Evolutionary conservation across 2,797 vertebrate genomes (phyloP).

Genomic region (Lates japonicus): DNA sequence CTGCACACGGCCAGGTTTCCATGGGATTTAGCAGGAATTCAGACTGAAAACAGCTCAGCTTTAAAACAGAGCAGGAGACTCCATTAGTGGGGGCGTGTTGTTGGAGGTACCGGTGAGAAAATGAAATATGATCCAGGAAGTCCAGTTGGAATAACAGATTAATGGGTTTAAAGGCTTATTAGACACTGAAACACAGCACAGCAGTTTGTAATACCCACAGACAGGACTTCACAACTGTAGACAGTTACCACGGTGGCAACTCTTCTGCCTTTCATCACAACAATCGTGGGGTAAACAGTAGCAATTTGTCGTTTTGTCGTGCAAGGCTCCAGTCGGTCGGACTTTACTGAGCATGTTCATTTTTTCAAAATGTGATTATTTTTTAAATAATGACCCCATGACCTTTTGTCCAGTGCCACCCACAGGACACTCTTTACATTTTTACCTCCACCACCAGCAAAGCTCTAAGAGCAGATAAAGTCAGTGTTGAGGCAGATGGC

Average conservation of each 20-base stretch:
- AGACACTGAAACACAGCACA: neutral
- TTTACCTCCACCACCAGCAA: neutral
- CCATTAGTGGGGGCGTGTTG: neutral
- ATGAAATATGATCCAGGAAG: neutral
- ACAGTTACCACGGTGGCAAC: no score
- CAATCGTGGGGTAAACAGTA: no score
- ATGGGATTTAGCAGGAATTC: neutral
- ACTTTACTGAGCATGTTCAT: neutral
- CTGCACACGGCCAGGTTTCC: neutral
- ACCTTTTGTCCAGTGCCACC: neutral
- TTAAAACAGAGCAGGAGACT: neutral
- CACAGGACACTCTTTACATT: neutral
- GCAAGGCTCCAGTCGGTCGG: no score
- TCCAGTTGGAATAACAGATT: neutral
- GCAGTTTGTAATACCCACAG: neutral
- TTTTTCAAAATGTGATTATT: neutral
- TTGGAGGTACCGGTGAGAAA: neutral
- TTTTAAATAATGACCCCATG: no score
- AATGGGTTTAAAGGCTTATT: neutral
- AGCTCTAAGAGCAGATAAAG: neutral
- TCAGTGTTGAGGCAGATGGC: neutral
- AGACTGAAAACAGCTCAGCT: no score
- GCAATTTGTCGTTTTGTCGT: no score
- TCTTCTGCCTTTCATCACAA: no score
- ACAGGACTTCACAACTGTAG: neutral